Evolutionary conservation across 2,888 invertebrate species (phyloP).

Genomic region (Resseliella maxima): DNA sequence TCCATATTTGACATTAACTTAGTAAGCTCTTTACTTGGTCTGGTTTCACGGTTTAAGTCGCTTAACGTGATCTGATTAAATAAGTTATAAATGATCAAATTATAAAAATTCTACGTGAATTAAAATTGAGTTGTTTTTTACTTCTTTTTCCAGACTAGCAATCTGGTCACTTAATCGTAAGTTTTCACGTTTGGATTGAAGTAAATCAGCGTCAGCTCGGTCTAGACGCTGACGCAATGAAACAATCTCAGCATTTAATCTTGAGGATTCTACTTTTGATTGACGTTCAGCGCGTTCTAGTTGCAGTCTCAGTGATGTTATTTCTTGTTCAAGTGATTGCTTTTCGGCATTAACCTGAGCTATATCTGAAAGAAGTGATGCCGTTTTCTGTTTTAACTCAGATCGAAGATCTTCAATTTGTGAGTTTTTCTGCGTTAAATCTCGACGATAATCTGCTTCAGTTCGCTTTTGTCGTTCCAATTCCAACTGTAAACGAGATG

Average conservation of each 20-base stretch:
- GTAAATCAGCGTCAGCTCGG: constrained; percentile 82
- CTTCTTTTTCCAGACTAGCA: constrained; percentile 84
- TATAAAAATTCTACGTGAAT: not conserved
- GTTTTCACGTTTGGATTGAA: constrained; percentile 84
- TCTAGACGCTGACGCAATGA: constrained; percentile 81
- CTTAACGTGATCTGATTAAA: constrained; percentile 71
- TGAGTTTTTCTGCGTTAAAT: constrained; percentile 78
- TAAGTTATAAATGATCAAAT: constrained; percentile 47
- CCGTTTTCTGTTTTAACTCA: constrained; percentile 79
- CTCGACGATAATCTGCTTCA: constrained; percentile 80
- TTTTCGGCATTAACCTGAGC: constrained; percentile 82
- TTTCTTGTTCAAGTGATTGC: constrained; percentile 82
- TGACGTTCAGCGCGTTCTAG: constrained; percentile 81
- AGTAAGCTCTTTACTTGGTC: constrained; percentile 78
- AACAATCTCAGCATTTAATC: constrained; percentile 79
- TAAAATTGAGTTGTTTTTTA: constrained; percentile 66
- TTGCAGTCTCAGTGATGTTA: constrained; percentile 76
- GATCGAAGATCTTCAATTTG: constrained; percentile 83
- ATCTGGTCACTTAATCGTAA: constrained; percentile 82
- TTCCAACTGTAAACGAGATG: constrained; percentile 81
- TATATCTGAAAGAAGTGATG: constrained; percentile 79
- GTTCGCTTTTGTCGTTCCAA: constrained; percentile 82
- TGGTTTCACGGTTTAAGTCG: constrained; percentile 71
- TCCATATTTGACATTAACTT: constrained; percentile 83
- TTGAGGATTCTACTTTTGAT: constrained; percentile 78